phyloP scores from a whole-genome alignment of 2,113 vertebrate genomes.

The Saiga tatarica region DNA sequence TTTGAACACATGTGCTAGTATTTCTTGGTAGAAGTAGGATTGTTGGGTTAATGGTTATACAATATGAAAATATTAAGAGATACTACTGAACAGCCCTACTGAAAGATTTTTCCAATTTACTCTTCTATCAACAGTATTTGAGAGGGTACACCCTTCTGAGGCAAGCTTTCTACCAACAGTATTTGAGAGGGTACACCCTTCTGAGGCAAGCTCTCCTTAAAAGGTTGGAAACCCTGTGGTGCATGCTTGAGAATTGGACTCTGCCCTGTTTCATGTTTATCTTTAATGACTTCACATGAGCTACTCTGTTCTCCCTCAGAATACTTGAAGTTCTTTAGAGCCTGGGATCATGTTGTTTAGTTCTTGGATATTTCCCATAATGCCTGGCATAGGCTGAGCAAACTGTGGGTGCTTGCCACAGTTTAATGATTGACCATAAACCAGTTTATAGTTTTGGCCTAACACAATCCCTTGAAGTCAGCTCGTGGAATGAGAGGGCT shows the following conservation, averaged over 20 bases:
- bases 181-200: constrained; percentile 30
- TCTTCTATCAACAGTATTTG: constrained; percentile 12
- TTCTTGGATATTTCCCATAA: constrained; percentile 49
- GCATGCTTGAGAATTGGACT: constrained; percentile 29
- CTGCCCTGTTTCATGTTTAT: constrained; percentile 38
- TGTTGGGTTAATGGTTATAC: background rate
- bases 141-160: constrained; percentile 24
- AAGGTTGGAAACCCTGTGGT: background rate
- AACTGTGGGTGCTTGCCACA: constrained; percentile 21
- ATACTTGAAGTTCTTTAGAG: constrained; percentile 44
- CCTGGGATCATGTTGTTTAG: constrained; percentile 19
- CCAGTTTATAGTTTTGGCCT: constrained; percentile 32
- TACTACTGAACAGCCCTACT: background rate
- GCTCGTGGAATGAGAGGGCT: constrained; percentile 49
- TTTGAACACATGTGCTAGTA: background rate
- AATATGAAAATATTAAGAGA: background rate
- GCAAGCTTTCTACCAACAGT: background rate
- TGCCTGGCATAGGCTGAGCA: background rate
- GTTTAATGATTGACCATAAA: constrained; percentile 43
- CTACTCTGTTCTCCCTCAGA: constrained; percentile 29
- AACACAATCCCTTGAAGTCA: constrained; percentile 40
- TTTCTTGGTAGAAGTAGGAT: background rate
- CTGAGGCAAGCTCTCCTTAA: constrained; percentile 25
- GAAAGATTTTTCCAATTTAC: background rate
- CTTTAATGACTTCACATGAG: constrained; percentile 36